Evolutionary conservation across 2,113 vertebrate species (phyloP), one percentile per base, ranked within the genome.

Genomic region (Guaruba guarouba): DNA sequence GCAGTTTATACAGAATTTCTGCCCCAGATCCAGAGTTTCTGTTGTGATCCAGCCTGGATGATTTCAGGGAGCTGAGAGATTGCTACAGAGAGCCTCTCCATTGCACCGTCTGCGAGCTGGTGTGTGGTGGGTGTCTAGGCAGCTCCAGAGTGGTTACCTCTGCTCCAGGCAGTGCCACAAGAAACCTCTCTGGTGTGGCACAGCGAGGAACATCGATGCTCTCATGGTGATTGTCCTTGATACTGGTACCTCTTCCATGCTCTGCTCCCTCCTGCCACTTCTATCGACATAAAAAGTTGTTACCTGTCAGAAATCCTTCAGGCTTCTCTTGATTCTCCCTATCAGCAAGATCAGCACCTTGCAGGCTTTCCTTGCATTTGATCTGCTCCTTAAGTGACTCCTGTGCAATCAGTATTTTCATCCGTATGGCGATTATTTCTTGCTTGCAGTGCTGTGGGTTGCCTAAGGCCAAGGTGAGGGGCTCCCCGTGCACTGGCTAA

Each of bases 341-440:
- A 13, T 13, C 3, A 2, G 44, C 75, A 15, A 33, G 75, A 19
- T 9, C 22, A 11, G 48, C 76, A 13, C 23, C 48, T n/a, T 5
- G 37, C 61, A 20, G 29, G 48, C 48, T 28, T n/a, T 31, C 76
- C 37, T 64, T 16, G 29, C 37, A 9, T 48, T 27, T 52, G 16
- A 28, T 28, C 61, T 9, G 9, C 25, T 16, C 46, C 17, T 19
- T 2, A 5, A 9, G 59, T 2, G 17, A 27, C 35, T 52, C 17
- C 28, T 6, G 23, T 17, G 12, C 43, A 11, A 28, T 13, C 66
- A 20, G 10, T 13, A 1, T 31, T 49, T 59, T 37, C 17, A 33
- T 4, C 66, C 3, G 1, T 17, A 4, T 4, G 43, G 28, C 13
- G n/a, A 2, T 39, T 15, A 12, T 10, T 33, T 24, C n/a, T 39